phyloP scores from a whole-genome alignment of 2,797 vertebrate species.

The Myotis pilosus region DNA sequence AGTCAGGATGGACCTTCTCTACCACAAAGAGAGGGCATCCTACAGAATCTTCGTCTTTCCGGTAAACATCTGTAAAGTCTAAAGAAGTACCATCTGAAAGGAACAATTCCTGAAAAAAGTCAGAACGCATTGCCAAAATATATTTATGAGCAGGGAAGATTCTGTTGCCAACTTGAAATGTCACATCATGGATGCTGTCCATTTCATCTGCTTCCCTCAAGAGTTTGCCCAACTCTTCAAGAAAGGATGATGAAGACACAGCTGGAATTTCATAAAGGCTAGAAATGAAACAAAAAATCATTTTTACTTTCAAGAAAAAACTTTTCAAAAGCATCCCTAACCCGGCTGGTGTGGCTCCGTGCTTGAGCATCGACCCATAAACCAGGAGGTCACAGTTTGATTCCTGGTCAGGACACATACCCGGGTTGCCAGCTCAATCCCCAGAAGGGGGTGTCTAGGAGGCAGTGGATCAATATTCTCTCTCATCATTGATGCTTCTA shows the following conservation, averaged over 20 bases:
- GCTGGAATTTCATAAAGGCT: constrained; percentile 96
- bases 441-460: too few relatives aligned
- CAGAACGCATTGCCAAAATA: constrained; percentile 91
- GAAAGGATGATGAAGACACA: constrained; percentile 91
- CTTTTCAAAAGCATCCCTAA: neutral
- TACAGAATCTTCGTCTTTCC: constrained; percentile 90
- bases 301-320: constrained; percentile 41
- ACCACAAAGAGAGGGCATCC: constrained; percentile 93
- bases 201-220: constrained; percentile 92
- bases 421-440: too few relatives aligned
- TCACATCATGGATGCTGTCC: constrained; percentile 96
- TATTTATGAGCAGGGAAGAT: constrained; percentile 94
- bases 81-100: constrained; percentile 80
- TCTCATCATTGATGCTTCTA: too few relatives aligned
- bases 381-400: too few relatives aligned
- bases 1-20: constrained; percentile 91
- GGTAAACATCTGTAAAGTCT: constrained; percentile 83
- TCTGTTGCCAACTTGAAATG: constrained; percentile 92
- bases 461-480: too few relatives aligned
- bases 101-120: constrained; percentile 93
- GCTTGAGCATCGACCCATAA: too few relatives aligned
- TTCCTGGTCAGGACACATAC: too few relatives aligned
- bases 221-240: constrained; percentile 90
- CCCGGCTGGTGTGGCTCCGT: too few relatives aligned
- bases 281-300: constrained; percentile 75